Base-by-base conservation (phyloP, 2,113 vertebrate genomes). In the Gymnogyps californianus region DNA sequence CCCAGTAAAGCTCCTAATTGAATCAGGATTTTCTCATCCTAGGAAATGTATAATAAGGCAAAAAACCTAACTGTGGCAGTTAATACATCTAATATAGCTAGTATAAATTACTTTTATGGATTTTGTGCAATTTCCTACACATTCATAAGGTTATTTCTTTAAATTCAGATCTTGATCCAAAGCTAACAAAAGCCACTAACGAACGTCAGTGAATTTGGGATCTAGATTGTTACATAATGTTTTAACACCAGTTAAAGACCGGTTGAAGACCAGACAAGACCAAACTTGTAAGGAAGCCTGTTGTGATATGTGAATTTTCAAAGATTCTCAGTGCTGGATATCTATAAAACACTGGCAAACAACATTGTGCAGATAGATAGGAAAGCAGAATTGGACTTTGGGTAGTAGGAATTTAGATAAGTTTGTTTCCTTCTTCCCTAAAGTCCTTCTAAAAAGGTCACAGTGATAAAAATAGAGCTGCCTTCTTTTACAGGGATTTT, bases 401-500 rank as follows among this genome's bases (percentile, higher is more conserved):
- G 16, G n/a, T 62, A 42, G 55, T 65, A 83, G 19, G 52, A 96
- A 89, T 51, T 46, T 15, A 83, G 11, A 42, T 36, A 96, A 72
- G 67, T 95, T 85, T 85, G 72, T 61, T 91, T 90, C 81, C 29
- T 74, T 95, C 87, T 80, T 65, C 74, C 78, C 81, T 75, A 14
- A 90, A 94, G 78, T 92, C 91, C 85, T 89, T 97, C 95, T 92
- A 77, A 71, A 97, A 97, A 97, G 89, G 90, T 95, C 93, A 96
- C 42, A 32, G 44, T 24, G 90, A 95, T 82, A 95, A 97, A 97
- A 96, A 96, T 88, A 97, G 90, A 72, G 54, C 46, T 74, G 54
- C 54, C 46, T 85, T 89, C 79, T 96, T 85, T 94, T 90, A 81
- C 9, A 85, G 82, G 67, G 86, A 86, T 92, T 96, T 96, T 93